Evolutionary conservation across 2,888 invertebrate species (phyloP).

Genomic region (Tenthredo amoena): DNA sequence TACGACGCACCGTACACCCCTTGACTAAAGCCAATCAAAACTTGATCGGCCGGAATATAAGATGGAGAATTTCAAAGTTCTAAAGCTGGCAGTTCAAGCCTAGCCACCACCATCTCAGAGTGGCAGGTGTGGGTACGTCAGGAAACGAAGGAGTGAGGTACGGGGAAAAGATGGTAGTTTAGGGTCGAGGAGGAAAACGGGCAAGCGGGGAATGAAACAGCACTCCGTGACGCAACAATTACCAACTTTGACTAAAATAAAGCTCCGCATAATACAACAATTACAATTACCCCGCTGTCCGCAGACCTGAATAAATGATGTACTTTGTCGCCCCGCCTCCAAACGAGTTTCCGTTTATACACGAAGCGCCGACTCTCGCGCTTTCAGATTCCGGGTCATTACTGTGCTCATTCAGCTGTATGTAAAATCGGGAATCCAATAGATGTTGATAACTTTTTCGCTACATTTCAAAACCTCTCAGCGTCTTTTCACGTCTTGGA

Average conservation of each 20-base stretch:
- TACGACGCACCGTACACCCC: not conserved
- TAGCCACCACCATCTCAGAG: not conserved
- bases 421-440: constrained; percentile 44
- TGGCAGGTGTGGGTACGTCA: constrained; percentile 1
- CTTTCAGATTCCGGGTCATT: constrained; percentile 49
- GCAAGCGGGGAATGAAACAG: constrained; percentile 6
- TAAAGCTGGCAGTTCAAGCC: constrained; percentile 25
- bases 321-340: constrained; percentile 44
- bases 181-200: constrained; percentile 3
- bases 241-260: constrained; percentile 44
- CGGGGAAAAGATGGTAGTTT: constrained; percentile 12
- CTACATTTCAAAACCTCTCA: constrained; percentile 48
- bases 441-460: constrained; percentile 50
- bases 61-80: constrained; percentile 30
- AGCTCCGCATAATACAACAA: constrained; percentile 49
- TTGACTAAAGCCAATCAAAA: constrained; percentile 34
- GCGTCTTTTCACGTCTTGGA: constrained; percentile 34
- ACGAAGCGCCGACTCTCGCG: constrained; percentile 44
- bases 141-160: not conserved
- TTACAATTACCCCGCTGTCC: constrained; percentile 49
- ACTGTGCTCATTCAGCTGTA: constrained; percentile 48
- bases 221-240: constrained; percentile 46
- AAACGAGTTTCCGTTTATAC: constrained; percentile 42
- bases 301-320: constrained; percentile 49
- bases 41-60: constrained; percentile 40